Conservation (phyloP, 1,140 invertebrate genomes). For the Magallana angulata region DNA sequence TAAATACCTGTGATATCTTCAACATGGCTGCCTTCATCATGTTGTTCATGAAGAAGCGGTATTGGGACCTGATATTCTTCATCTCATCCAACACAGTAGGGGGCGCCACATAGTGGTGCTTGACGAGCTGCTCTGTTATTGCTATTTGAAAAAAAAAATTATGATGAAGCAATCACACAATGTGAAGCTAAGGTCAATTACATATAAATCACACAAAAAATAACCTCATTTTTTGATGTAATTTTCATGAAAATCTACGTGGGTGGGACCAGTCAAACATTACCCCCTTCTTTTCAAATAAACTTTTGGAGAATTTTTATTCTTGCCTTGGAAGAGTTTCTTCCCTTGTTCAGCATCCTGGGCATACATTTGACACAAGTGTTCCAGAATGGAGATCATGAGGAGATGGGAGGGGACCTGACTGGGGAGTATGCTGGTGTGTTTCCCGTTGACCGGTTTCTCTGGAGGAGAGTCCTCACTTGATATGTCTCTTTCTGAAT, state of each 20-base stretch:
- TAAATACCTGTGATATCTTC: slow-evolving; percentile 62
- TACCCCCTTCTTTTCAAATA: too few relatives aligned
- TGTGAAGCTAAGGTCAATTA: background rate
- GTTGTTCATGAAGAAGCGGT: slow-evolving; percentile 66
- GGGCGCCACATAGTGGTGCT: slow-evolving; percentile 70
- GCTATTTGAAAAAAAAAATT: slow-evolving; percentile 60
- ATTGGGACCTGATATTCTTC: slow-evolving; percentile 69
- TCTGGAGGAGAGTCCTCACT: background rate
- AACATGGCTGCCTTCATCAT: slow-evolving; percentile 68
- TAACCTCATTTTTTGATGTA: too few relatives aligned
- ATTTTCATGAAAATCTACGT: too few relatives aligned
- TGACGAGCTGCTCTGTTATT: slow-evolving; percentile 68
- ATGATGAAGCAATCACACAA: background rate
- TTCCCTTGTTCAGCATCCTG: slow-evolving; percentile 60
- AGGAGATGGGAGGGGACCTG: slow-evolving; percentile 68
- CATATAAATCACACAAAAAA: too few relatives aligned
- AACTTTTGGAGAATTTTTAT: background rate
- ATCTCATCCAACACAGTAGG: slow-evolving; percentile 72
- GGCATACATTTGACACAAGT: slow-evolving; percentile 66
- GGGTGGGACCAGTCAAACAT: too few relatives aligned
- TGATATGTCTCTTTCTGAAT: background rate
- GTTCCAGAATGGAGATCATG: slow-evolving; percentile 70
- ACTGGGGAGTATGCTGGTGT: slow-evolving; percentile 41
- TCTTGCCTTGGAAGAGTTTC: slow-evolving; percentile 68
- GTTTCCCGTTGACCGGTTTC: background rate